Evolutionary conservation across 2,797 vertebrate species (phyloP).

Genomic region (Pipistrellus kuhlii): DNA sequence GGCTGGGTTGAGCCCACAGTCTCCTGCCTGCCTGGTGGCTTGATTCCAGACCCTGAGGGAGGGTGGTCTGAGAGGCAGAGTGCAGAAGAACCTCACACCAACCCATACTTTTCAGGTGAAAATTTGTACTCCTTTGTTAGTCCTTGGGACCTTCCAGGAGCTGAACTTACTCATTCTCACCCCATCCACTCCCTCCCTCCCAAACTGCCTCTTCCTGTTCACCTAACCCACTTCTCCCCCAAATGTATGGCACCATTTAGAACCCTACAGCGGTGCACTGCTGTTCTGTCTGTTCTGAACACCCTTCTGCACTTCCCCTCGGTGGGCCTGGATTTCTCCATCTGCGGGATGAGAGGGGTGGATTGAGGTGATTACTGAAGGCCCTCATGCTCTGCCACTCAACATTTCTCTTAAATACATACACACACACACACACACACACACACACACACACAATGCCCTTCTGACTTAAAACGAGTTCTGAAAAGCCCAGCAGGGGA

Average conservation of each 20-base stretch:
- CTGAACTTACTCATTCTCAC: not conserved
- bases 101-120: not conserved
- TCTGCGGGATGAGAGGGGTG: not conserved
- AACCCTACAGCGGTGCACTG: not conserved
- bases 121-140: not conserved
- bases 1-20: not conserved
- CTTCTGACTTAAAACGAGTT: conserved; percentile 18
- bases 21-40: not conserved
- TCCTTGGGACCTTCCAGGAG: not conserved
- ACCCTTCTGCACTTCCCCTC: not conserved
- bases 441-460: not conserved
- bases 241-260: not conserved
- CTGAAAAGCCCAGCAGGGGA: not conserved
- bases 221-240: not conserved
- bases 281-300: not conserved
- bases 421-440: too few relatives aligned
- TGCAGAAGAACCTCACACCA: not conserved
- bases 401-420: not conserved
- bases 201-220: not conserved
- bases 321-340: not conserved
- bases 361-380: not conserved
- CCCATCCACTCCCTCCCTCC: not conserved
- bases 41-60: not conserved
- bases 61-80: not conserved
- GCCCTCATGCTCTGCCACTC: not conserved